Percentiles rank a stretch among this genome's conserved stretches.
phyloP scores from a whole-genome alignment of 2,797 vertebrate species.

The Chelon auratus region DNA sequence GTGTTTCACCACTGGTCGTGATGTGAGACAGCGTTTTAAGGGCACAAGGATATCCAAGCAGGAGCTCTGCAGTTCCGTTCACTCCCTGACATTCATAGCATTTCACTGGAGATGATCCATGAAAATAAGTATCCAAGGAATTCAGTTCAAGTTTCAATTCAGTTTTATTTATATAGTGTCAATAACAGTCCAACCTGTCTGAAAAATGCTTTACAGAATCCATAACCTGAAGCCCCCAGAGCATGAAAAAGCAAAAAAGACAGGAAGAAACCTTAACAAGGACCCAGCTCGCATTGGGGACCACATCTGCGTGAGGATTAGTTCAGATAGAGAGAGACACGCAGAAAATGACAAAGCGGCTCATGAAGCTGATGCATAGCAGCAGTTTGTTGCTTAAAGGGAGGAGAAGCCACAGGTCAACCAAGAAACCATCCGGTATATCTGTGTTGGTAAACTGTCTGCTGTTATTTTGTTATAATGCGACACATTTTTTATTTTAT shows the following conservation, averaged over 20 bases:
- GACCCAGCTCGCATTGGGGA: no score
- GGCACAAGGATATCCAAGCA: neutral
- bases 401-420: neutral
- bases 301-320: no score
- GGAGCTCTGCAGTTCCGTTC: neutral
- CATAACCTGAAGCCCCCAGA: no score
- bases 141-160: no score
- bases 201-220: no score
- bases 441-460: neutral
- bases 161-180: no score
- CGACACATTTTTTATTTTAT: neutral
- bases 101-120: neutral
- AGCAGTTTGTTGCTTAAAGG: neutral
- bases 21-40: neutral
- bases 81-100: neutral
- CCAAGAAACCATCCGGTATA: neutral
- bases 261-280: no score
- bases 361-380: neutral
- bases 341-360: no score
- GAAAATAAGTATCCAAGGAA: neutral
- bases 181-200: no score
- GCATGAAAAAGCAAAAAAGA: no score
- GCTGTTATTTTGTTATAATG: neutral
- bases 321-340: neutral
- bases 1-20: neutral